These are phyloP conservation scores for Coluber constrictor DNA, from an alignment of 2,797 vertebrate genomes.

Conservation along the genomic window DNA sequence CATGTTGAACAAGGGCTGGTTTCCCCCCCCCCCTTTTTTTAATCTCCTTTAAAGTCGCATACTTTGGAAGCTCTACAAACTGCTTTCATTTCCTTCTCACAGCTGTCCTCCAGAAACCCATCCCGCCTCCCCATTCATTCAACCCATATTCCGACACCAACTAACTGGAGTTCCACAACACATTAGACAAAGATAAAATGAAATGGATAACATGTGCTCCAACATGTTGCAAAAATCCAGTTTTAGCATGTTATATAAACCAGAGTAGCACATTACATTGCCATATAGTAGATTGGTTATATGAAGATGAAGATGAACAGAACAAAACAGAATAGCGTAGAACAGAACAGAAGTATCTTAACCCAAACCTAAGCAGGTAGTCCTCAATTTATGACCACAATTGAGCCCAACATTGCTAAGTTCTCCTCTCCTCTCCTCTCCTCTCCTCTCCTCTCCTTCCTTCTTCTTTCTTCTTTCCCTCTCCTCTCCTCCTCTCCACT, in stretches of 20 bases:
- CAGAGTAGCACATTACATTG: not conserved
- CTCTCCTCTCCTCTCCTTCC: not conserved
- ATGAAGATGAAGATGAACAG: not conserved
- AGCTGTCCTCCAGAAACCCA: slow-evolving; percentile 51
- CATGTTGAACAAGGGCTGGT: slow-evolving; percentile 39
- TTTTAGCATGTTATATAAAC: not conserved
- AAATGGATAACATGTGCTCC: not conserved
- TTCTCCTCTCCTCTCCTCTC: not conserved
- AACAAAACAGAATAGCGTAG: not conserved
- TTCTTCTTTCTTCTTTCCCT: too few species aligned
- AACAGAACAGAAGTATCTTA: not conserved
- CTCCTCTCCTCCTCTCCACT: too few species aligned
- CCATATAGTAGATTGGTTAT: not conserved
- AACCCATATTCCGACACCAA: slow-evolving; percentile 23
- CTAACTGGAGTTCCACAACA: not conserved
- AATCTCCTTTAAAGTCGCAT: not conserved
- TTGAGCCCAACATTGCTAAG: too few species aligned
- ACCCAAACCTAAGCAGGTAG: not conserved
- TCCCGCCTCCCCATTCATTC: not conserved
- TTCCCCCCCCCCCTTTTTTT: too few species aligned
- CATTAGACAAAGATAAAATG: not conserved
- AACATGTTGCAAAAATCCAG: not conserved
- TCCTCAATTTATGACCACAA: too few species aligned
- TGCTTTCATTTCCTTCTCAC: slow-evolving; percentile 45
- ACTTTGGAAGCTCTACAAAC: not conserved